Percentiles rank a stretch among this genome's conserved stretches.
Conservation (phyloP, 53 echinoderm and acorn worm genomes). For the Echinarachnius parma region DNA sequence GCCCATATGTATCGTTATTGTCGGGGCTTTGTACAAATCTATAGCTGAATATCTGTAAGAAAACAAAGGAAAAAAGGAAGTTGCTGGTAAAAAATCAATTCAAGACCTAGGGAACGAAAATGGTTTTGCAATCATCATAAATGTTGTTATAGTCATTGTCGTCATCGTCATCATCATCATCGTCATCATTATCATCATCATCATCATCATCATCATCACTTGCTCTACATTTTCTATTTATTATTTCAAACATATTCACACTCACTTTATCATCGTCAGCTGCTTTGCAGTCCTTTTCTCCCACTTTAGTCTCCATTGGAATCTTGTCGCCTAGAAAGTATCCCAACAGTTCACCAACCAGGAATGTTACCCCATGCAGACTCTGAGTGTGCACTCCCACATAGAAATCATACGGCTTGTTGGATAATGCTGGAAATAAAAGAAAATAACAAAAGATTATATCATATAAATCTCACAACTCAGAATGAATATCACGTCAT, state of each 20-base stretch:
- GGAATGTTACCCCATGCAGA: neutral
- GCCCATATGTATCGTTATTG: conserved; percentile 35
- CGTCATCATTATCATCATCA: too few species aligned
- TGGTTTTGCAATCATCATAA: too few species aligned
- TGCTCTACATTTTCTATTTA: too few species aligned
- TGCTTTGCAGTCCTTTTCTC: conserved; percentile 34
- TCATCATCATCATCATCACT: too few species aligned
- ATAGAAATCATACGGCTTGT: conserved; percentile 35
- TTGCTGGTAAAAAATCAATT: too few species aligned
- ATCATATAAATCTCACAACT: too few species aligned
- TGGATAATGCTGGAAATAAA: conserved; percentile 40
- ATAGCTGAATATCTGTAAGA: conserved; percentile 55
- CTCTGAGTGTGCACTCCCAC: conserved; percentile 53
- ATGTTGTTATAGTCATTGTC: too few species aligned
- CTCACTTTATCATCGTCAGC: conserved; percentile 32
- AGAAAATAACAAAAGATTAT: neutral
- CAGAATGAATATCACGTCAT: too few species aligned
- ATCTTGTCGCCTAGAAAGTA: conserved; percentile 52
- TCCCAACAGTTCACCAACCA: conserved; percentile 58
- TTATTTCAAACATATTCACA: too few species aligned
- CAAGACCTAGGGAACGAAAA: too few species aligned
- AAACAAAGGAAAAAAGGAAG: too few species aligned
- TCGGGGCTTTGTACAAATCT: conserved; percentile 55
- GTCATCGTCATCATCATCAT: too few species aligned
- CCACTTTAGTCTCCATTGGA: conserved; percentile 12